Base-by-base conservation (phyloP, 2,888 invertebrate species). In the Caenorhabditis sulstoni region DNA sequence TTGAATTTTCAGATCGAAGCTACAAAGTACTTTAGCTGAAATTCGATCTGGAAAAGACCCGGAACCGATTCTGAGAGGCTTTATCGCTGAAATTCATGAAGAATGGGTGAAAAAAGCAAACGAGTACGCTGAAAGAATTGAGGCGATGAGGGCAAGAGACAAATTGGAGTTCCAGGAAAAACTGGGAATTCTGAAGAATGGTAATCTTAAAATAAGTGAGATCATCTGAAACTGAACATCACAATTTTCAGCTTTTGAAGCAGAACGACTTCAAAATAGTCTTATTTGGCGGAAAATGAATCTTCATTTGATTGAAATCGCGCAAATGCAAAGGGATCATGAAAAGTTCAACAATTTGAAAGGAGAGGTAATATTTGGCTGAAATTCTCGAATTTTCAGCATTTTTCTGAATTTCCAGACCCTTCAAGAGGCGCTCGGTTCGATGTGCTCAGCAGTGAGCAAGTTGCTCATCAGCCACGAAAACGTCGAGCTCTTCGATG, bases 381-480 rank as follows among this genome's bases (percentile, higher is more conserved):
- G 14, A 18, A 16, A 47, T 3, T 16, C 16, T 47, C 47, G 22
- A 22, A 7, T 49, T 20, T 47, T 35, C 0, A 35, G 7, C 23
- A 55, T n/a, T 8, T 22, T 20, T 22, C 16, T 16, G 16, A n/a
- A n/a, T n/a, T 23, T 35, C 16, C 35, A 62, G 50, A 39, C 20
- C 3, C 18, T 62, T 14, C 20, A 49, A 7, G 50, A 18, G 1
- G 37, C 50, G 14, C 39, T 37, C 22, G 62, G 50, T 11, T 16
- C 18, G 1, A 22, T 39, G n/a, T 39, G 22, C 39, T 35, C 37
- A 16, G 62, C 39, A 22, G 20, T 62, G 20, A 29, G 16, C 3
- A 50, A 39, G 11, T n/a, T 62, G 39, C 14, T 62, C 7, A 50
- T 49, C 1, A 47, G 50, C 5, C 62, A 62, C 20, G 62, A 39